A percentile compares a stretch with the other conserved stretches of the same genome.
Conservation (phyloP, 2,113 vertebrate genomes). For the Callocephalon fimbriatum region DNA sequence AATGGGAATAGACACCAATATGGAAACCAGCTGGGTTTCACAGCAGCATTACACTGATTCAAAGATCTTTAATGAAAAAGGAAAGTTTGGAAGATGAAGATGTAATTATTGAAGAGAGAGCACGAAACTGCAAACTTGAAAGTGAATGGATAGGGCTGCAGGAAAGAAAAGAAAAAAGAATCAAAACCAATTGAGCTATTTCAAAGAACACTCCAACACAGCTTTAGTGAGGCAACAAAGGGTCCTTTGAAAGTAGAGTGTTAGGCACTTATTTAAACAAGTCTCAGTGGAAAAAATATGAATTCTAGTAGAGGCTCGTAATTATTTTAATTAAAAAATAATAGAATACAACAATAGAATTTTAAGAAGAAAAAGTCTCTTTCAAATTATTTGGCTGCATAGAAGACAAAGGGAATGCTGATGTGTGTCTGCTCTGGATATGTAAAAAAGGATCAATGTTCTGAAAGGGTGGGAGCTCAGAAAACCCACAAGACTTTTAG, state of each 20-base stretch:
- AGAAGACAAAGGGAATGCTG: not conserved
- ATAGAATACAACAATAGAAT: not conserved
- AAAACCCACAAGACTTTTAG: not conserved
- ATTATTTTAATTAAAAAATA: not conserved
- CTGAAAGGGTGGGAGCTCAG: not conserved
- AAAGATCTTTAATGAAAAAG: not conserved
- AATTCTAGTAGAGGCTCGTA: not conserved
- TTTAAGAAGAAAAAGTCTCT: not conserved
- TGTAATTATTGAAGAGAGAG: not conserved
- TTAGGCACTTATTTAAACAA: not conserved
- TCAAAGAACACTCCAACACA: not conserved
- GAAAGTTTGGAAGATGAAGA: not conserved
- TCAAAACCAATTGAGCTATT: not conserved
- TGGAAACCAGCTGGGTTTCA: not conserved
- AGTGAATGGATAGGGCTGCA: not conserved
- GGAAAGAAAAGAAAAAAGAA: not conserved
- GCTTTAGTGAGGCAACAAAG: not conserved
- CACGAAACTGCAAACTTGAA: not conserved
- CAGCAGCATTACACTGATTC: not conserved
- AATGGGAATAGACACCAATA: not conserved
- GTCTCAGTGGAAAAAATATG: not conserved
- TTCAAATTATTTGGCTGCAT: not conserved
- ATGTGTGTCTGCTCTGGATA: not conserved
- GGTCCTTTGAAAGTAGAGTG: not conserved
- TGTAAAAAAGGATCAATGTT: not conserved